Percentiles rank a stretch among this genome's conserved stretches.
These are phyloP conservation scores for Steinernema carpocapsae DNA, from an alignment of 2,888 invertebrate species.

Conservation along the genomic window DNA sequence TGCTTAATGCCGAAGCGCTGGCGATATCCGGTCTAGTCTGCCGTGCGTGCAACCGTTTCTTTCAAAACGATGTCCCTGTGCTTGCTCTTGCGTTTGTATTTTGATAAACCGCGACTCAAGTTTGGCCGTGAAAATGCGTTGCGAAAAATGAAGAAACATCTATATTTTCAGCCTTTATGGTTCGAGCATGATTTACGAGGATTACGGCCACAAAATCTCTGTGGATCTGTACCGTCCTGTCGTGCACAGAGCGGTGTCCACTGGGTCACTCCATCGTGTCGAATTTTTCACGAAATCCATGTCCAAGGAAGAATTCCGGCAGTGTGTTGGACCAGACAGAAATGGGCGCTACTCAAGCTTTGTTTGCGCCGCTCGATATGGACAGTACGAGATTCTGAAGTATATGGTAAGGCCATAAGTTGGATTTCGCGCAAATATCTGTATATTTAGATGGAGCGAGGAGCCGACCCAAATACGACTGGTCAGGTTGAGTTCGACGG, in stretches of 20 bases:
- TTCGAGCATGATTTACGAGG: too few relatives aligned
- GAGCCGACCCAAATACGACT: constrained; percentile 58
- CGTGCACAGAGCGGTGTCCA: neutral
- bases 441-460: constrained; percentile 49
- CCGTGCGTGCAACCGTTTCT: neutral
- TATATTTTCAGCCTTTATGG: too few relatives aligned
- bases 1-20: too few relatives aligned
- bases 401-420: neutral
- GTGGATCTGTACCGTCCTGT: constrained; percentile 10
- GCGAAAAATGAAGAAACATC: too few relatives aligned
- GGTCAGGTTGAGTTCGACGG: constrained; percentile 88
- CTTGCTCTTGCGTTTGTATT: neutral
- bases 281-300: constrained; percentile 2
- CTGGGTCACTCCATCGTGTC: neutral
- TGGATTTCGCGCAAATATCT: neutral
- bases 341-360: constrained; percentile 5
- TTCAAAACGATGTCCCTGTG: constrained; percentile 21
- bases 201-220: neutral
- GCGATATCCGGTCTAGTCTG: too few relatives aligned
- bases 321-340: constrained; percentile 4
- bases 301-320: neutral
- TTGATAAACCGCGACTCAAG: too few relatives aligned
- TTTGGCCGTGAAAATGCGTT: too few relatives aligned
- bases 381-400: neutral
- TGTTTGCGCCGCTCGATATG: neutral